These are phyloP conservation scores for Hypotaenidia okinawae DNA, from an alignment of 2,797 vertebrate genomes.

Conservation along the genomic window DNA sequence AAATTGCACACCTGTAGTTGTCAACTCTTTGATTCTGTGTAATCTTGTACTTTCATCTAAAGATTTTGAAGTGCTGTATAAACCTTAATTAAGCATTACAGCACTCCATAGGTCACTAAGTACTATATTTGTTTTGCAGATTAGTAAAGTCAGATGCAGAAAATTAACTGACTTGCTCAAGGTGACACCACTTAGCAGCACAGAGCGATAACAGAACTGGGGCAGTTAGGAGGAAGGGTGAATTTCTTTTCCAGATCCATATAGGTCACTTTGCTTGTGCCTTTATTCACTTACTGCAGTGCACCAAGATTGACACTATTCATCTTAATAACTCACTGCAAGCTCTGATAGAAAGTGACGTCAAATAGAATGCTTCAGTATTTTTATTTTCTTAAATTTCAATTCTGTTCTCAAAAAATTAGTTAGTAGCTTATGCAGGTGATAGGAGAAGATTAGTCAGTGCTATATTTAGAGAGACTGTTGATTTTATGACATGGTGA, in stretches of 20 bases:
- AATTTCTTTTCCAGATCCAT: background rate
- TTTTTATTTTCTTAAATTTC: background rate
- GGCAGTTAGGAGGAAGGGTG: background rate
- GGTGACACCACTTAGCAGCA: background rate
- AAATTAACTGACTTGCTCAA: background rate
- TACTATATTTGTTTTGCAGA: background rate
- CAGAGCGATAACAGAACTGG: background rate
- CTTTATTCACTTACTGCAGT: background rate
- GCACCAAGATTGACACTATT: background rate
- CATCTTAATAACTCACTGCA: background rate
- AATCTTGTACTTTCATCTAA: background rate
- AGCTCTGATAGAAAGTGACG: background rate
- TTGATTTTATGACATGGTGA: background rate
- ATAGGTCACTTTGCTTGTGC: background rate
- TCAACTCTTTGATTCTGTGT: background rate
- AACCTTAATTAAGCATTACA: constrained; percentile 20
- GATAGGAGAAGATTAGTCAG: background rate
- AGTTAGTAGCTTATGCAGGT: background rate
- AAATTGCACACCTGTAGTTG: background rate
- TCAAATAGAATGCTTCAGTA: background rate
- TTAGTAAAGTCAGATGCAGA: constrained; percentile 7
- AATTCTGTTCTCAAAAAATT: background rate
- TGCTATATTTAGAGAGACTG: background rate
- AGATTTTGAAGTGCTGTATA: background rate
- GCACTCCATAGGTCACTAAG: background rate